Base-by-base conservation (phyloP, 2,888 invertebrate genomes). In the Chrysolina oricalcia region DNA sequence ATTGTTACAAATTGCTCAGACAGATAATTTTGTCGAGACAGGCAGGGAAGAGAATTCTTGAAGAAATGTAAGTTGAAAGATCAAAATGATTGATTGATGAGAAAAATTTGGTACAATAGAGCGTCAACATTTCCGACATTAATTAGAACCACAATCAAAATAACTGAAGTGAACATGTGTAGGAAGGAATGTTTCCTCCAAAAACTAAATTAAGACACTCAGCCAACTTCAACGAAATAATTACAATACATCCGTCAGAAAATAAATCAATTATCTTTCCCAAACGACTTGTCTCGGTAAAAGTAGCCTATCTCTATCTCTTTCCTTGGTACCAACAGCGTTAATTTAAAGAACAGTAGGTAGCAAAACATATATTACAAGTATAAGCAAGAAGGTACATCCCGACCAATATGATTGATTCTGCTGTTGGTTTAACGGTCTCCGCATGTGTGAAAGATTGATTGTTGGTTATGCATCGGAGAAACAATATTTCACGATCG, bases 371-470 rank as follows among this genome's bases (percentile, higher is more conserved):
- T 74, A 69, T 68, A 68, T 68, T 53, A 74, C 56, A 66, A 65
- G 48, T 68, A 40, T 41, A 50, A 27, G 35, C 5, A 27, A 59
- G 59, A 23, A 10, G 27, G n/a, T 67, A 66, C 50, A 68, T 53
- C 68, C 10, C 46, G 35, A 56, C n/a, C 53, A n/a, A 40, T 40
- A 81, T 82, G 82, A 85, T 84, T 83, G 83, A 85, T 85, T 84
- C 82, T 80, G 79, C 80, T 78, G 78, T 79, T 81, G 82, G 82
- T 83, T 81, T 81, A 82, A 83, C 82, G 83, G 82, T 82, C 82
- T 83, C 83, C 79, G 83, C 85, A 83, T 83, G 84, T 84, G 85
- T 85, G 81, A 84, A 84, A 84, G 85, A 85, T 85, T 85, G 83
- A 85, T 85, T 82, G 83, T 82, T 81, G 78, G 76, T 81, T 81